A percentile compares a stretch with the other conserved stretches of the same genome.
phyloP scores from a whole-genome alignment of 2,797 vertebrate species.

The Delichon dasypus region DNA sequence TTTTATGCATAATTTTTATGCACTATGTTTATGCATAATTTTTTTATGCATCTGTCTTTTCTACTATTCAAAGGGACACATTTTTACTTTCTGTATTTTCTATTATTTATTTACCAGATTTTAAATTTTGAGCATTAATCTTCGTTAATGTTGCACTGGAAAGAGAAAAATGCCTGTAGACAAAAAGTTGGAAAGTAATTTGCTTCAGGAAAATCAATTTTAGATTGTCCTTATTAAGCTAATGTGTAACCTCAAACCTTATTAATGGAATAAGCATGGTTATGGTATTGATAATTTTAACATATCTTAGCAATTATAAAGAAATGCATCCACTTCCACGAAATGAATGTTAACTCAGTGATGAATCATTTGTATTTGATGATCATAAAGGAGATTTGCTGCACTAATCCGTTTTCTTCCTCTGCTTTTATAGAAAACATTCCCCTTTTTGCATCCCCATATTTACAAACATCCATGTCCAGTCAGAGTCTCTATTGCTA shows the following conservation, averaged over 20 bases:
- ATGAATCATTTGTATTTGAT: conserved; percentile 2
- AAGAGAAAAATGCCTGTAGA: conserved; percentile 31
- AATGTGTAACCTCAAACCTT: conserved; percentile 11
- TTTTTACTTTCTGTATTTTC: not conserved
- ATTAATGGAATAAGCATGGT: conserved; percentile 42
- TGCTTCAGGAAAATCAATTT: conserved; percentile 35
- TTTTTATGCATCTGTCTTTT: not conserved
- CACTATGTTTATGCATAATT: not conserved
- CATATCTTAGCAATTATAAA: conserved; percentile 37
- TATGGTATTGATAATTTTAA: conserved; percentile 45
- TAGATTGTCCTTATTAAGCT: conserved; percentile 28
- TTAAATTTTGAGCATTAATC: conserved; percentile 23
- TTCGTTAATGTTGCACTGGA: not conserved
- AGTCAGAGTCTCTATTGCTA: not conserved
- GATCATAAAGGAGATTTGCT: not conserved
- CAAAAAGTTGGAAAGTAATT: conserved; percentile 35
- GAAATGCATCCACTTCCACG: not conserved
- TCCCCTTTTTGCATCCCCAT: not conserved
- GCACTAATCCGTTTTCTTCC: not conserved
- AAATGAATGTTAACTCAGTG: conserved; percentile 29
- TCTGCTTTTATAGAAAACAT: not conserved
- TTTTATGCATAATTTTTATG: not conserved
- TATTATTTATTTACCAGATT: not conserved
- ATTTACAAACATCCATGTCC: not conserved
- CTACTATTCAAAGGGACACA: not conserved